Evolutionary conservation across 2,113 vertebrate genomes (phyloP).

Genomic region (Numida meleagris): DNA sequence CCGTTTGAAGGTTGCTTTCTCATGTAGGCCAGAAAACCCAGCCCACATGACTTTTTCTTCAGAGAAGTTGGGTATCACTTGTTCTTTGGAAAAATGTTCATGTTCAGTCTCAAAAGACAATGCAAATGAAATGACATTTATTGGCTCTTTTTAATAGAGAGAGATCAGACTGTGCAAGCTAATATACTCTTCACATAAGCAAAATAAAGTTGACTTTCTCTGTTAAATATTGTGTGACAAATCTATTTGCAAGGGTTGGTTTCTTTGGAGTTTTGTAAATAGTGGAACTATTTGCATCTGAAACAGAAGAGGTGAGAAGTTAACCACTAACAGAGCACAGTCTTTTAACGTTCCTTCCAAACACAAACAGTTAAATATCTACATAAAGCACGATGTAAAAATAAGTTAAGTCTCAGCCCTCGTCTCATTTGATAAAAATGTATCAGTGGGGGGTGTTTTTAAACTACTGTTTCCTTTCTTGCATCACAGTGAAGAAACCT

Average conservation of each 20-base stretch:
- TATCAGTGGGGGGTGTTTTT: not conserved
- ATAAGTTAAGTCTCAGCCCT: not conserved
- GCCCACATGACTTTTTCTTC: slow-evolving; percentile 23
- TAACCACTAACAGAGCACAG: not conserved
- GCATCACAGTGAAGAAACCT: not conserved
- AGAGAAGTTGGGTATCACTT: not conserved
- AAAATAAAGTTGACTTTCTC: not conserved
- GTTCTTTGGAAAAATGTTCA: not conserved
- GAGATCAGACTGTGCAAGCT: not conserved
- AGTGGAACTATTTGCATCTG: not conserved
- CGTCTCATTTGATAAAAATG: not conserved
- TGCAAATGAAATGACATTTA: not conserved
- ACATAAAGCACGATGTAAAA: not conserved
- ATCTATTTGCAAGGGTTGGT: not conserved
- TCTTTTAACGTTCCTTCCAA: not conserved
- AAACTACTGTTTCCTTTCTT: not conserved
- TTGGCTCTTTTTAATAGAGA: not conserved
- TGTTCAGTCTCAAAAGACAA: not conserved
- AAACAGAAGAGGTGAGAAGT: not conserved
- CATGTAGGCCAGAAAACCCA: slow-evolving; percentile 23
- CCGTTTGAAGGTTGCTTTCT: slow-evolving; percentile 12
- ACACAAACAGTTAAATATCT: not conserved
- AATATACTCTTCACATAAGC: not conserved
- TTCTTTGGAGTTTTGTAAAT: not conserved
- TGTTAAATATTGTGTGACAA: not conserved